phyloP scores from a whole-genome alignment of 2,113 vertebrate species.

The Campylomormyrus tamandua region DNA sequence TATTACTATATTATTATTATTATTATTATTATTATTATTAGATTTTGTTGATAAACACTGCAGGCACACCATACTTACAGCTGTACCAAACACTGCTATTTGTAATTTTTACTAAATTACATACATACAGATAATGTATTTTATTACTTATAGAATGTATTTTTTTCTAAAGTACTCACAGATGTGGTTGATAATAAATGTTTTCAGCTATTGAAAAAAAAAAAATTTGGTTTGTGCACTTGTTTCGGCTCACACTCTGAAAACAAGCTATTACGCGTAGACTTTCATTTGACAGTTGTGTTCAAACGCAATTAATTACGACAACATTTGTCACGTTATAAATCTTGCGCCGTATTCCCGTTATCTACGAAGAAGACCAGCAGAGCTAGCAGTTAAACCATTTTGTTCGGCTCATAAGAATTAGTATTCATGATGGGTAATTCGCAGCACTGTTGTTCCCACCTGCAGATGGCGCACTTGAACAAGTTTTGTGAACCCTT shows the following conservation, averaged over 20 bases:
- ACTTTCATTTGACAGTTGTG: not conserved
- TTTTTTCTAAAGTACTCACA: slow-evolving; percentile 55
- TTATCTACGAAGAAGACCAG: not conserved
- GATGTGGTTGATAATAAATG: slow-evolving; percentile 48
- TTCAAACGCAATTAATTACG: not conserved
- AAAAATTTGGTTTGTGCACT: not conserved
- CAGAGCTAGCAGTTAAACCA: not conserved
- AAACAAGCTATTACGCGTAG: not conserved
- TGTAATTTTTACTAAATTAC: slow-evolving; percentile 50
- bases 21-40: too few relatives aligned
- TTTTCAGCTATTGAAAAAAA: slow-evolving; percentile 37
- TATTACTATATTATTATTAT: not conserved
- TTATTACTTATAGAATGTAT: slow-evolving; percentile 57
- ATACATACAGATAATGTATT: slow-evolving; percentile 66
- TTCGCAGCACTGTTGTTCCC: not conserved
- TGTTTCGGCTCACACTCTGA: not conserved
- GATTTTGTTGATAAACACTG: not conserved
- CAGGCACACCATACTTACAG: not conserved
- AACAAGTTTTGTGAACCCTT: not conserved
- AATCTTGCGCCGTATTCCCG: not conserved
- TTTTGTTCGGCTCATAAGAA: not conserved
- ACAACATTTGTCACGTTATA: not conserved
- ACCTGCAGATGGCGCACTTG: slow-evolving; percentile 53
- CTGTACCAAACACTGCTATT: slow-evolving; percentile 21
- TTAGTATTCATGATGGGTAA: not conserved